phyloP scores from a whole-genome alignment of 2,113 vertebrate species.

The Protobothrops mucrosquamatus region DNA sequence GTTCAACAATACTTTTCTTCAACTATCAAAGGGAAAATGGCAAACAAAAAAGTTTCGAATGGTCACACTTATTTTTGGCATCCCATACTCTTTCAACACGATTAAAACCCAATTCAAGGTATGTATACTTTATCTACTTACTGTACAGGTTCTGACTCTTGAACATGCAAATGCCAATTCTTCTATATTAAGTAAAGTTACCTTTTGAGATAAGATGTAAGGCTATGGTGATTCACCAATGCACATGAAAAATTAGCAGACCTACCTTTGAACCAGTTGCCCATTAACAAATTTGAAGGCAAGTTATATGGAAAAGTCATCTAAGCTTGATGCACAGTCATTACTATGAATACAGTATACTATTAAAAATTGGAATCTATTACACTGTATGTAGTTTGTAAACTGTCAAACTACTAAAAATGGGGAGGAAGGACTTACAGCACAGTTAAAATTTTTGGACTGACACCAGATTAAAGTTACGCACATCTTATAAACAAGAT shows the following conservation, averaged over 20 bases:
- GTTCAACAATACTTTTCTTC: constrained; percentile 75
- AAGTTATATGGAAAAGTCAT: constrained; percentile 63
- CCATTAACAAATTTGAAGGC: constrained; percentile 70
- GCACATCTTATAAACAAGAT: constrained; percentile 66
- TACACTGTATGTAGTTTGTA: constrained; percentile 67
- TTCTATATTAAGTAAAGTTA: constrained; percentile 63
- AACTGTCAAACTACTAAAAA: constrained; percentile 66
- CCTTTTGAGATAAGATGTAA: constrained; percentile 80
- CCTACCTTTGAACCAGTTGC: constrained; percentile 70
- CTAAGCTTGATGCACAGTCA: constrained; percentile 69
- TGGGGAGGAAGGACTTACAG: constrained; percentile 62
- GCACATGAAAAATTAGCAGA: constrained; percentile 73
- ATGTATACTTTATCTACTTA: constrained; percentile 74
- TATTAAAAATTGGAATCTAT: constrained; percentile 67
- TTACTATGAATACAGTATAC: constrained; percentile 74
- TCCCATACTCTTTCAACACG: constrained; percentile 81
- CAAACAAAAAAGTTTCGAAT: constrained; percentile 78
- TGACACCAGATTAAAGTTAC: constrained; percentile 71
- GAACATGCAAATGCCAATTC: constrained; percentile 77
- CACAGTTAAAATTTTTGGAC: constrained; percentile 71
- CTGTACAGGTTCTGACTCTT: constrained; percentile 73
- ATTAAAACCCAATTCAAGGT: constrained; percentile 79
- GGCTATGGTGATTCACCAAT: constrained; percentile 82
- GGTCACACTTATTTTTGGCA: constrained; percentile 81
- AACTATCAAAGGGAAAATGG: constrained; percentile 81